These are phyloP conservation scores for Lycocerus yunnanus DNA, from an alignment of 2,888 invertebrate genomes.

Conservation along the genomic window DNA sequence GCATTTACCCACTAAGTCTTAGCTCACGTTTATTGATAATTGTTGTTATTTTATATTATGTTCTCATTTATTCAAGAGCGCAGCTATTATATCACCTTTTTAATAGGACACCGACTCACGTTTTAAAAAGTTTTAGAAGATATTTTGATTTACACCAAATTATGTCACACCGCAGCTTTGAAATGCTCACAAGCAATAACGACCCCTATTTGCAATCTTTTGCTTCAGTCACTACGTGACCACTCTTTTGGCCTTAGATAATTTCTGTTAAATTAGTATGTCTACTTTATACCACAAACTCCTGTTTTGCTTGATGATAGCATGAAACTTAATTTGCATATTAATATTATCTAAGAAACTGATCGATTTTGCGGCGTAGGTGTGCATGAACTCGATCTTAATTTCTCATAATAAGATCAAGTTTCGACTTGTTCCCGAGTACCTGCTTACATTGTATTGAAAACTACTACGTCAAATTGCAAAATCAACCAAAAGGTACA, in stretches of 20 bases:
- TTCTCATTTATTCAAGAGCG: neutral
- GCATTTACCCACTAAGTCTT: neutral
- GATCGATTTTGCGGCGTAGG: neutral
- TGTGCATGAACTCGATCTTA: neutral
- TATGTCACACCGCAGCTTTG: neutral
- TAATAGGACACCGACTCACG: no score
- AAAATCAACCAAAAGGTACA: no score
- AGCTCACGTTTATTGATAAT: neutral
- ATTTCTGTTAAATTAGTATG: neutral
- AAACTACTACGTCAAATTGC: no score
- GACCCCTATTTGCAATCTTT: neutral
- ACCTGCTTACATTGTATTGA: neutral
- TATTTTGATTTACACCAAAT: no score
- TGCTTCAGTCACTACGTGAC: neutral
- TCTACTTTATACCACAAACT: neutral
- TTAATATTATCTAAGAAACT: neutral
- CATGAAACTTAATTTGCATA: neutral
- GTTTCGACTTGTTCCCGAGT: neutral
- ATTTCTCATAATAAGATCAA: neutral
- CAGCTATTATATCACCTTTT: neutral
- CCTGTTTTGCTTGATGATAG: neutral
- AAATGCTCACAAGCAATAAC: neutral
- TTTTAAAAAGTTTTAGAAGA: no score
- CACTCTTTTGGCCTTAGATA: neutral
- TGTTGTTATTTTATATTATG: neutral